phyloP scores from a whole-genome alignment of 2,113 vertebrate genomes.

The Buteo buteo region DNA sequence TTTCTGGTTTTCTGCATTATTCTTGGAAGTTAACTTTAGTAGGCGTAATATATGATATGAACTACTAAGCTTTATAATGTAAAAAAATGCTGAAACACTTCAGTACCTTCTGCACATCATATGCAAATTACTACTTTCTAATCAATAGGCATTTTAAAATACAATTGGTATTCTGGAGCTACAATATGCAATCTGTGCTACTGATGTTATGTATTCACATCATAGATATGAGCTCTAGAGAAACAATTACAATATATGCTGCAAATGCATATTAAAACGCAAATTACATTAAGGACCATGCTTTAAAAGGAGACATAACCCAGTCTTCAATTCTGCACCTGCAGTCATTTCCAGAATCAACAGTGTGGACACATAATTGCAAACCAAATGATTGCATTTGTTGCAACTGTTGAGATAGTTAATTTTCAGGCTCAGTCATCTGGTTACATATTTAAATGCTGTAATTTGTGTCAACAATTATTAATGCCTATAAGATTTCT shows the following conservation, averaged over 20 bases:
- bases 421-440: conserved; percentile 30
- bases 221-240: background rate
- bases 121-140: background rate
- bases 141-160: conserved; percentile 15
- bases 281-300: conserved; percentile 8
- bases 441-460: conserved; percentile 3
- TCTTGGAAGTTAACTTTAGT: background rate
- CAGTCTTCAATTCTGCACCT: conserved; percentile 29
- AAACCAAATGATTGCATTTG: background rate
- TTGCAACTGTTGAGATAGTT: background rate
- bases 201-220: conserved; percentile 25
- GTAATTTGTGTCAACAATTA: background rate
- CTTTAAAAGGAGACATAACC: conserved; percentile 17
- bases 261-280: background rate
- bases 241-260: conserved; percentile 16
- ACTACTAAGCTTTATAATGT: background rate
- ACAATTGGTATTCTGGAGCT: conserved; percentile 3
- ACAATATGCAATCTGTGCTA: background rate
- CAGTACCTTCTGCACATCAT: background rate
- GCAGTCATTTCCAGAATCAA: conserved; percentile 8
- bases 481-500: background rate
- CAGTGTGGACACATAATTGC: background rate
- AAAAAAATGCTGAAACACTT: background rate
- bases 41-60: background rate
- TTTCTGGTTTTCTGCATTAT: background rate